phyloP scores from a whole-genome alignment of 2,888 invertebrate genomes.

The Branchellion lobata region DNA sequence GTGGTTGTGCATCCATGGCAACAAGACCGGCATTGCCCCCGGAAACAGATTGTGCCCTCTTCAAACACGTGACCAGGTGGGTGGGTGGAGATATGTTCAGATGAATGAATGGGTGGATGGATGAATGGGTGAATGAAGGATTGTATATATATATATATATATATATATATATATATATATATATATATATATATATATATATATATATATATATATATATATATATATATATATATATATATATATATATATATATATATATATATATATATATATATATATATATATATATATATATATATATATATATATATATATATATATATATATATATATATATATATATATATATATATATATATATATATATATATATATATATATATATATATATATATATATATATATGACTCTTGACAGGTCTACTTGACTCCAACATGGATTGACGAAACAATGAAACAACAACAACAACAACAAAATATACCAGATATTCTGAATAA shows the following conservation, averaged over 20 bases:
- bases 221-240: slow-evolving; percentile 3
- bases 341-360: slow-evolving; percentile 27
- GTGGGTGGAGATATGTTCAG: neutral
- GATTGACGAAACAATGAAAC: too few species aligned
- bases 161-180: slow-evolving; percentile 33
- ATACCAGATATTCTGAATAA: too few species aligned
- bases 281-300: slow-evolving; percentile 7
- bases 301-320: slow-evolving; percentile 11
- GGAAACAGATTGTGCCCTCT: slow-evolving; percentile 32
- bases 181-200: slow-evolving; percentile 8
- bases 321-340: slow-evolving; percentile 24
- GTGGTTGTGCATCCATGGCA: slow-evolving; percentile 23
- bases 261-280: slow-evolving; percentile 42
- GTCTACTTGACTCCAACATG: neutral
- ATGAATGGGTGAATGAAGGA: too few species aligned
- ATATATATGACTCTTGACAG: neutral
- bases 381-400: slow-evolving; percentile 34
- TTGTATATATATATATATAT: slow-evolving; percentile 4
- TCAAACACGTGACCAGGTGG: too few species aligned
- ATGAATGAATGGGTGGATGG: too few species aligned
- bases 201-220: slow-evolving; percentile 17
- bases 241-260: slow-evolving; percentile 39
- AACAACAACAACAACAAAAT: too few species aligned
- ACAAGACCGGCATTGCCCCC: slow-evolving; percentile 10
- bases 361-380: slow-evolving; percentile 37